A percentile compares a stretch with the other conserved stretches of the same genome.
Conservation (phyloP, 2,113 vertebrate species). For the Myrmecophaga tridactyla region DNA sequence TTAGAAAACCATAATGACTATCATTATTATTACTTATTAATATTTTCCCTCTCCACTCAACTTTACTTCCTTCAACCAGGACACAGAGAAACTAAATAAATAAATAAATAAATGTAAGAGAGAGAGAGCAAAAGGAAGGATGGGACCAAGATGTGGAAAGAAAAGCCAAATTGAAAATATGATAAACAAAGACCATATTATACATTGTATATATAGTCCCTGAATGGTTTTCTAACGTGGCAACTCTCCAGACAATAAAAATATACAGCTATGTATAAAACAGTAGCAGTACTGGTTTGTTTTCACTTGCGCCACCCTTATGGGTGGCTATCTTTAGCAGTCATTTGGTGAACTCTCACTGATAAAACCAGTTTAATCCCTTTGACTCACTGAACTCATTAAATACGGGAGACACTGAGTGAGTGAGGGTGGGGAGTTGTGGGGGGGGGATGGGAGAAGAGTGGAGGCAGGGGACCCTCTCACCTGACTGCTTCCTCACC, state of each 20-base stretch:
- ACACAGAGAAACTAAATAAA: not conserved
- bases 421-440: not conserved
- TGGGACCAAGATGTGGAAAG: not conserved
- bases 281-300: not conserved
- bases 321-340: not conserved
- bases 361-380: conserved; percentile 62
- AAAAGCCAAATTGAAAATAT: not conserved
- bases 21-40: not conserved
- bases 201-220: not conserved
- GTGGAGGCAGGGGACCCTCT: conserved; percentile 64
- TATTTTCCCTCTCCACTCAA: not conserved
- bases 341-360: not conserved
- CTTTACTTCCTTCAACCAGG: not conserved
- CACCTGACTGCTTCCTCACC: conserved; percentile 89
- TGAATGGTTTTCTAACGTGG: not conserved
- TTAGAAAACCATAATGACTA: not conserved
- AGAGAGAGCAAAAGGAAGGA: not conserved
- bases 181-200: not conserved
- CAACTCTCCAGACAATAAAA: conserved; percentile 4
- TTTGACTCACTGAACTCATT: conserved; percentile 34
- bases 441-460: not conserved
- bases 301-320: not conserved
- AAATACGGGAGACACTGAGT: not conserved
- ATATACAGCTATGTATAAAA: not conserved
- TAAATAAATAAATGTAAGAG: too few species aligned